A percentile compares a stretch with the other conserved stretches of the same genome.
Conservation (phyloP, 2,888 invertebrate species). For the Drosophila meridionalis region DNA sequence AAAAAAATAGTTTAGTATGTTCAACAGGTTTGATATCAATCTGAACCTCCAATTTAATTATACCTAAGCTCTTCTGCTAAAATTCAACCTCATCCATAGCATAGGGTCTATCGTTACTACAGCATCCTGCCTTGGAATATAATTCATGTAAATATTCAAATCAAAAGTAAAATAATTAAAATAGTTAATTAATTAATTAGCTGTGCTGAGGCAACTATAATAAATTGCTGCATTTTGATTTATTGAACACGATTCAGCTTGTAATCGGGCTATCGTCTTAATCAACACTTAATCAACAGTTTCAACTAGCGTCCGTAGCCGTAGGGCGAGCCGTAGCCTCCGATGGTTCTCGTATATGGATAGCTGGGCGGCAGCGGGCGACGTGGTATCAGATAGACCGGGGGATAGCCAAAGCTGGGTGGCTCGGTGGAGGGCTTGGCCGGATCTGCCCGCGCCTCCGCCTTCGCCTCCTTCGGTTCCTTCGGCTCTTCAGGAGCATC, state of each 20-base stretch:
- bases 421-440: conserved; percentile 5
- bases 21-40: background rate
- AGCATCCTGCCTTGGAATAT: background rate
- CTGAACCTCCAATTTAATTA: background rate
- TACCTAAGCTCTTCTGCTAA: background rate
- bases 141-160: background rate
- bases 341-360: conserved; percentile 27
- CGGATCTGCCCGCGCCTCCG: conserved; percentile 3
- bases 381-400: conserved; percentile 44
- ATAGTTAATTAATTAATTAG: no score
- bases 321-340: conserved; percentile 52
- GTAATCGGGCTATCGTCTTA: background rate
- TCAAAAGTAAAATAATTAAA: background rate
- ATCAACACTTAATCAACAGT: background rate
- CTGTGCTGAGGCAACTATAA: background rate
- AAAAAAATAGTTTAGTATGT: background rate
- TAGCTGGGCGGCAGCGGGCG: conserved; percentile 34
- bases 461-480: background rate
- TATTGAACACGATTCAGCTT: conserved; percentile 24
- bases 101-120: background rate
- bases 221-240: conserved; percentile 14
- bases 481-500: background rate
- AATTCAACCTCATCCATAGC: background rate
- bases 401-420: conserved; percentile 52
- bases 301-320: conserved; percentile 46